These are phyloP conservation scores for Crotophaga sulcirostris DNA, from an alignment of 2,113 vertebrate genomes.

Conservation along the genomic window DNA sequence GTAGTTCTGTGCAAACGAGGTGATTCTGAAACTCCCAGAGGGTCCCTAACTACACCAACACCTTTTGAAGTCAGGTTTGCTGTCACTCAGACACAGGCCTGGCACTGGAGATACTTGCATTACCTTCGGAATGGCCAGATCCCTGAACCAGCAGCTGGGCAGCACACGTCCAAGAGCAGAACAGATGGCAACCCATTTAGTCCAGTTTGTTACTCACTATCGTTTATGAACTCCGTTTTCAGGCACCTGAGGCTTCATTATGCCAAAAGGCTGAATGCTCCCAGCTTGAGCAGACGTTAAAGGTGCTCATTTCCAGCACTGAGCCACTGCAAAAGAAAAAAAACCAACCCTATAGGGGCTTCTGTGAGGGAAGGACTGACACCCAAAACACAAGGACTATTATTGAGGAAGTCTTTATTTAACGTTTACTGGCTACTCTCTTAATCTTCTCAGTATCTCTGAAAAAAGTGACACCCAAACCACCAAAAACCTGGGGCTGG, in stretches of 20 bases:
- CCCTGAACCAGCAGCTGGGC: not conserved
- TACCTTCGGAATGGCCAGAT: not conserved
- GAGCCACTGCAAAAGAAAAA: not conserved
- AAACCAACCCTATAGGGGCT: not conserved
- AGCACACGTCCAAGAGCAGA: not conserved
- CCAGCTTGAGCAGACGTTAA: not conserved
- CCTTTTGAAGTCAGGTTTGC: not conserved
- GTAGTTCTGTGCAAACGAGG: not conserved
- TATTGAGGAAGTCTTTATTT: not conserved
- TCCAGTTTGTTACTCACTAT: not conserved
- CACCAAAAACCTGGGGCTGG: not conserved
- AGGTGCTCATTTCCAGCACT: not conserved
- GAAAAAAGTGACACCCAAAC: not conserved
- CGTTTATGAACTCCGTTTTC: not conserved
- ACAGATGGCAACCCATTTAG: conserved; percentile 4
- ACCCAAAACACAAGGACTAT: not conserved
- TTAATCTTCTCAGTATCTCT: not conserved
- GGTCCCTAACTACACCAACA: not conserved
- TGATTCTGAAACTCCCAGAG: not conserved
- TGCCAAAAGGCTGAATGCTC: not conserved
- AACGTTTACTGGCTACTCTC: not conserved
- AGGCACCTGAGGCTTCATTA: not conserved
- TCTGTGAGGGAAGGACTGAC: not conserved
- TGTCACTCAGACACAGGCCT: not conserved
- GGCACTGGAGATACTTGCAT: not conserved